These are phyloP conservation scores for Acipenser oxyrinchus DNA, from an alignment of 2,797 vertebrate species.

Conservation along the genomic window DNA sequence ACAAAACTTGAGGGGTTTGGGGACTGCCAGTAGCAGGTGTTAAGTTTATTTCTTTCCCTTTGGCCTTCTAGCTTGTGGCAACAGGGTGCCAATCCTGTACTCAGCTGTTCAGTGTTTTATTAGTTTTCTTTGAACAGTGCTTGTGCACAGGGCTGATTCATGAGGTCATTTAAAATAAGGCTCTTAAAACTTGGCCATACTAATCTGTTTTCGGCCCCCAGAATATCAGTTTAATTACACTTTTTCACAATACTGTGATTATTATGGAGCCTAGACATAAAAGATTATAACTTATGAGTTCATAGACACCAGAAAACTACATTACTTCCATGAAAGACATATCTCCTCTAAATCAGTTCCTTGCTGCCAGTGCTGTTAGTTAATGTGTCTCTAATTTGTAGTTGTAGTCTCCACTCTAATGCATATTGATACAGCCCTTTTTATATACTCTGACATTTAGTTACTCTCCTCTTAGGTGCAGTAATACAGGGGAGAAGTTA, in stretches of 20 bases:
- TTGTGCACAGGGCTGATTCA: conserved; percentile 41
- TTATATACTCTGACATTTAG: too few relatives aligned
- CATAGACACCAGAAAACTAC: too few relatives aligned
- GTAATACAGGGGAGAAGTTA: too few relatives aligned
- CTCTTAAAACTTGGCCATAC: conserved; percentile 45
- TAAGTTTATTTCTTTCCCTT: conserved; percentile 57
- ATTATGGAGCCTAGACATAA: background rate
- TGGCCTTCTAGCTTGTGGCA: conserved; percentile 41
- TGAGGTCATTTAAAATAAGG: conserved; percentile 48
- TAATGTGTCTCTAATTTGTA: too few relatives aligned
- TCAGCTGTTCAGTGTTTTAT: conserved; percentile 43
- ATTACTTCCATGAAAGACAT: too few relatives aligned
- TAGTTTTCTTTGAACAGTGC: conserved; percentile 34
- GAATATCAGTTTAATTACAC: conserved; percentile 52
- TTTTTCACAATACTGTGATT: conserved; percentile 46
- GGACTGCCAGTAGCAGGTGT: conserved; percentile 62
- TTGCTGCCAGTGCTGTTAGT: too few relatives aligned
- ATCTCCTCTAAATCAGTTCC: too few relatives aligned
- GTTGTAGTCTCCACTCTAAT: too few relatives aligned
- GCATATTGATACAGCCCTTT: too few relatives aligned
- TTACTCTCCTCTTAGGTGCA: too few relatives aligned
- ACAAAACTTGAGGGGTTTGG: conserved; percentile 33
- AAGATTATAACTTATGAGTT: too few relatives aligned
- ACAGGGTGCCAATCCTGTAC: conserved; percentile 45
- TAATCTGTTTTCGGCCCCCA: conserved; percentile 39